Evolutionary conservation across 2,888 invertebrate genomes (phyloP).

Genomic region (Agrenia bidenticulata): DNA sequence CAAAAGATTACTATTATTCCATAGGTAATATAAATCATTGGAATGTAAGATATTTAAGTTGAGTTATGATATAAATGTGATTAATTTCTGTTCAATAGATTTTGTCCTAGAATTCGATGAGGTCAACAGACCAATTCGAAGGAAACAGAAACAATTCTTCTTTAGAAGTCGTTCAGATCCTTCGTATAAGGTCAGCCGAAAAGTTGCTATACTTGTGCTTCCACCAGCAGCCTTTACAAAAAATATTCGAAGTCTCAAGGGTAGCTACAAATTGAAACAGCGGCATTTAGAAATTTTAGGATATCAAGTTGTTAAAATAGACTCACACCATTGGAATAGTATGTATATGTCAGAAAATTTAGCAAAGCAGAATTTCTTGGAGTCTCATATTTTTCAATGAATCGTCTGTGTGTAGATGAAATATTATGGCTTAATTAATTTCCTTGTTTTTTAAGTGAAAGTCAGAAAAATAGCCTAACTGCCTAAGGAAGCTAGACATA

Average conservation of each 20-base stretch:
- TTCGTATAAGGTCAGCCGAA: constrained; percentile 48
- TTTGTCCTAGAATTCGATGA: constrained; percentile 53
- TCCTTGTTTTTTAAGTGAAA: no score
- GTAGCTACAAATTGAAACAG: constrained; percentile 60
- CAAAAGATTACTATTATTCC: constrained; percentile 59
- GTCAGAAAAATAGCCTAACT: no score
- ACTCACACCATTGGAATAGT: constrained; percentile 62
- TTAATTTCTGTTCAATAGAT: no score
- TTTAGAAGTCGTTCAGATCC: constrained; percentile 20
- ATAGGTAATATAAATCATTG: no score
- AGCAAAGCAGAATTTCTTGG: constrained; percentile 59
- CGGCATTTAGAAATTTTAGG: constrained; percentile 67
- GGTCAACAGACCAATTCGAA: constrained; percentile 35
- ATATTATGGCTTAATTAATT: no score
- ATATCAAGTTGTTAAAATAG: constrained; percentile 63
- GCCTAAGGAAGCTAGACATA: no score
- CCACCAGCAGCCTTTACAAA: constrained; percentile 60
- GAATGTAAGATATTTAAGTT: no score
- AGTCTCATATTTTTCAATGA: constrained; percentile 36
- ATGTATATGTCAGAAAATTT: constrained; percentile 60
- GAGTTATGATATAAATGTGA: no score
- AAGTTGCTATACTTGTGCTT: constrained; percentile 60
- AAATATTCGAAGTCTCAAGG: constrained; percentile 59
- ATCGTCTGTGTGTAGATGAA: no score
- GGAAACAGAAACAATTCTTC: constrained; percentile 9